These are phyloP conservation scores for Pseudocheirus occidentalis DNA, from an alignment of 2,797 vertebrate genomes.

Conservation along the genomic window DNA sequence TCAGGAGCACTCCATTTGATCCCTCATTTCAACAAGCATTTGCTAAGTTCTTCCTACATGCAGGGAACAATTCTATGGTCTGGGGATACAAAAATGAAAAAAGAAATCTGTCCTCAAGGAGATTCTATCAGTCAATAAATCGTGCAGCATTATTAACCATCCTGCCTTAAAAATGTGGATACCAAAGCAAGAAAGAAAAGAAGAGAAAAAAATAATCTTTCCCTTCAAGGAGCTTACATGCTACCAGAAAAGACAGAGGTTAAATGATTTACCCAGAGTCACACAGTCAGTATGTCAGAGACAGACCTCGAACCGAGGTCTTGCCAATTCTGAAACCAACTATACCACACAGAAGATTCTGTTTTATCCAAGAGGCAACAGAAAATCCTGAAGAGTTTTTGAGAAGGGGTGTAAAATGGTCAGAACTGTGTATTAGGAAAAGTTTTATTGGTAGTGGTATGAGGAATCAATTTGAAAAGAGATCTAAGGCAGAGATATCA, in stretches of 20 bases:
- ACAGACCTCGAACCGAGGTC: background rate
- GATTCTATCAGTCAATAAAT: background rate
- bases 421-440: background rate
- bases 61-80: background rate
- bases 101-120: background rate
- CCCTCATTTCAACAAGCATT: background rate
- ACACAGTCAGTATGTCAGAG: background rate
- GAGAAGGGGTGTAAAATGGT: background rate
- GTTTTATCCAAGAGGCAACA: background rate
- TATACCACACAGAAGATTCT: background rate
- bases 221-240: background rate
- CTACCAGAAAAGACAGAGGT: background rate
- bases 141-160: background rate
- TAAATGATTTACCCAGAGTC: background rate
- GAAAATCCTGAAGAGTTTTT: background rate
- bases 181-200: background rate
- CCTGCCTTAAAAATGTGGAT: background rate
- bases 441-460: background rate
- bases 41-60: background rate
- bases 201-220: background rate
- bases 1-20: background rate
- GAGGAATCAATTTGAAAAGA: background rate
- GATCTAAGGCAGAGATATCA: background rate
- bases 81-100: background rate
- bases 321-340: background rate